phyloP scores from a whole-genome alignment of 2,888 invertebrate species.

The Brachylomia viminalis region DNA sequence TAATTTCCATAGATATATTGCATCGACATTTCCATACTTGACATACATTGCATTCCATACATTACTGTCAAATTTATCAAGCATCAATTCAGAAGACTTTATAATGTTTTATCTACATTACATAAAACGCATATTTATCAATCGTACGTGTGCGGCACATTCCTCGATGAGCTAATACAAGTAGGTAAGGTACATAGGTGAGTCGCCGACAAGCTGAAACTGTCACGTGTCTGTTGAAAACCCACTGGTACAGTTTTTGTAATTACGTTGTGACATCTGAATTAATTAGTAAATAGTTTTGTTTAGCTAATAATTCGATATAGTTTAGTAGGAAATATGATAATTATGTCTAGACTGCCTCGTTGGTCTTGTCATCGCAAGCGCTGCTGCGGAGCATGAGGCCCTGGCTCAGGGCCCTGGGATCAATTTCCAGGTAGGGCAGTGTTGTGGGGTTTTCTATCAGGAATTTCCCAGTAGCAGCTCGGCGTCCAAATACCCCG shows the following conservation, averaged over 20 bases:
- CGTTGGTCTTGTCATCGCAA: background rate
- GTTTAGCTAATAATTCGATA: too few species aligned
- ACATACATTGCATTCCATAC: background rate
- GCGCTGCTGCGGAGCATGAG: too few species aligned
- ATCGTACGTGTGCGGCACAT: conserved; percentile 30
- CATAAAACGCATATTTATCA: conserved; percentile 10
- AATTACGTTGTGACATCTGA: conserved; percentile 31
- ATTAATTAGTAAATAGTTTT: conserved; percentile 26
- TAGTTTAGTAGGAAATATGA: background rate
- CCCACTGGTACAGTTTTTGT: conserved; percentile 29
- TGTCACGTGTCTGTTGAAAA: conserved; percentile 45
- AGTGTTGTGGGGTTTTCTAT: too few species aligned
- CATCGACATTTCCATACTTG: background rate
- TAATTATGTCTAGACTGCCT: background rate
- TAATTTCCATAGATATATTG: background rate
- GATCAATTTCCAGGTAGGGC: too few species aligned
- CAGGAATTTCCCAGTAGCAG: background rate
- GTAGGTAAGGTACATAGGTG: background rate
- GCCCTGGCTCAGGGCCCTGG: too few species aligned
- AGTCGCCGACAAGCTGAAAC: conserved; percentile 13
- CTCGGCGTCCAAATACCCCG: background rate
- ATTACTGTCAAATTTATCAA: background rate
- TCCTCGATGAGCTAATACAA: conserved; percentile 25
- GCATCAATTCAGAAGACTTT: background rate
- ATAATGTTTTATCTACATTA: background rate